These are phyloP conservation scores for Holacanthella duospinosa DNA, from an alignment of 2,888 invertebrate genomes.

Conservation along the genomic window DNA sequence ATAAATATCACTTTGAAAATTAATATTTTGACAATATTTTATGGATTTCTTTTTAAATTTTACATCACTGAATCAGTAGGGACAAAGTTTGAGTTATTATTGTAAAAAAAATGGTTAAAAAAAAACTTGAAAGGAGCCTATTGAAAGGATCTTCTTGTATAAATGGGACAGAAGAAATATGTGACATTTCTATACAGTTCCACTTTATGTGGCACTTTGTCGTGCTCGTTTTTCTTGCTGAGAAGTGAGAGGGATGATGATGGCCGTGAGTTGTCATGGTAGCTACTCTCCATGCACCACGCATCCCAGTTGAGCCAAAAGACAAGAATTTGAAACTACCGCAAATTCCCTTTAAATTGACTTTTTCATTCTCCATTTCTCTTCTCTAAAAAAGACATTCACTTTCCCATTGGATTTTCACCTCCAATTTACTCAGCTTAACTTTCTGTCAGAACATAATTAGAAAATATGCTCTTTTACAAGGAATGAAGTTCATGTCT, in stretches of 20 bases:
- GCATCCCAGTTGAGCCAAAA: background rate
- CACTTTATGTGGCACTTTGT: background rate
- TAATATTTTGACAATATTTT: too few relatives aligned
- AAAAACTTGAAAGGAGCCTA: too few relatives aligned
- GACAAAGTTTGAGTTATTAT: too few relatives aligned
- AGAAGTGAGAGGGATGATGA: background rate
- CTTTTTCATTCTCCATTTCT: slow-evolving; percentile 5
- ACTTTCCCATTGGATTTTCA: slow-evolving; percentile 5
- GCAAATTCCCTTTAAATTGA: background rate
- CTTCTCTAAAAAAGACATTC: slow-evolving; percentile 10
- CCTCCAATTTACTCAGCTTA: slow-evolving; percentile 23
- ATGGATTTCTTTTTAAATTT: too few relatives aligned
- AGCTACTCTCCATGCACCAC: background rate
- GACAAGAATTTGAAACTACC: background rate
- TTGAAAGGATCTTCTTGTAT: too few relatives aligned
- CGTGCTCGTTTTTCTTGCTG: background rate
- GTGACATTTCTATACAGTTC: background rate
- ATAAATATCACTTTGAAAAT: too few relatives aligned
- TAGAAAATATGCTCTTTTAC: slow-evolving; percentile 6
- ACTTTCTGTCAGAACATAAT: slow-evolving; percentile 15
- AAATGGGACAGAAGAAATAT: background rate
- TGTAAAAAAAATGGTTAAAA: too few relatives aligned
- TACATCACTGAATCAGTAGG: too few relatives aligned
- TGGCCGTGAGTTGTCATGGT: too few relatives aligned
- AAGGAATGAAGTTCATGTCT: too few relatives aligned